Percentiles rank a stretch among this genome's conserved stretches.
These are phyloP conservation scores for Rhea americana DNA, from an alignment of 2,113 vertebrate genomes.

Conservation along the genomic window DNA sequence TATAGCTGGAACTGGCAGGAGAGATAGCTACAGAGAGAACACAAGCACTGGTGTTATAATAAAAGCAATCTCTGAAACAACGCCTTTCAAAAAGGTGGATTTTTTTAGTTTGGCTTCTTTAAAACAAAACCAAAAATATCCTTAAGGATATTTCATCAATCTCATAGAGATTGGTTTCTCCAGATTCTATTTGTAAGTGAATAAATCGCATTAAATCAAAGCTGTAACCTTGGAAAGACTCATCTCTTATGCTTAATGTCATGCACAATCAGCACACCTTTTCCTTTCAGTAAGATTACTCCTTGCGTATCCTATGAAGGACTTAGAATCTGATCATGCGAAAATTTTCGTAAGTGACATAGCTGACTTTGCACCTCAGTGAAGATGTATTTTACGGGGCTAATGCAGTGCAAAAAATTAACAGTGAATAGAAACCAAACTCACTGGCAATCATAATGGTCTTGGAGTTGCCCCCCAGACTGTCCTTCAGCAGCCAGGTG, in stretches of 20 bases:
- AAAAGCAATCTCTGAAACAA: not conserved
- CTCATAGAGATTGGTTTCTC: not conserved
- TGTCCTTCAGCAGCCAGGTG: slow-evolving; percentile 98
- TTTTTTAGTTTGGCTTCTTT: not conserved
- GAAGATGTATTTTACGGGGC: not conserved
- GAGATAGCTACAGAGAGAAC: slow-evolving; percentile 85
- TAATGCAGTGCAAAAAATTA: not conserved
- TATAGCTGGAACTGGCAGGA: slow-evolving; percentile 91
- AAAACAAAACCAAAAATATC: not conserved
- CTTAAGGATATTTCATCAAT: not conserved
- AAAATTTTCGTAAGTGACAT: not conserved
- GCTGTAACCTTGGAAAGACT: not conserved
- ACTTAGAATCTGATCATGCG: not conserved
- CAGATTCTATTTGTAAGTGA: not conserved
- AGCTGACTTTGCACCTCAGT: not conserved
- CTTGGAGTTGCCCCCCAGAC: slow-evolving; percentile 95
- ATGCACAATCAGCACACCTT: not conserved
- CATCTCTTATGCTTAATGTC: not conserved
- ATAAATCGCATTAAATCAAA: not conserved
- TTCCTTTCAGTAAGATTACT: not conserved
- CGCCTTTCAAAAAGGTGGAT: not conserved
- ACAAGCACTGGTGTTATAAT: not conserved
- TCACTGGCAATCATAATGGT: slow-evolving; percentile 98
- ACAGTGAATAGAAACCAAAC: slow-evolving; percentile 32
- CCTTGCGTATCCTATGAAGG: not conserved